phyloP scores from a whole-genome alignment of 2,888 invertebrate genomes.

The Trichopoda pennipes region DNA sequence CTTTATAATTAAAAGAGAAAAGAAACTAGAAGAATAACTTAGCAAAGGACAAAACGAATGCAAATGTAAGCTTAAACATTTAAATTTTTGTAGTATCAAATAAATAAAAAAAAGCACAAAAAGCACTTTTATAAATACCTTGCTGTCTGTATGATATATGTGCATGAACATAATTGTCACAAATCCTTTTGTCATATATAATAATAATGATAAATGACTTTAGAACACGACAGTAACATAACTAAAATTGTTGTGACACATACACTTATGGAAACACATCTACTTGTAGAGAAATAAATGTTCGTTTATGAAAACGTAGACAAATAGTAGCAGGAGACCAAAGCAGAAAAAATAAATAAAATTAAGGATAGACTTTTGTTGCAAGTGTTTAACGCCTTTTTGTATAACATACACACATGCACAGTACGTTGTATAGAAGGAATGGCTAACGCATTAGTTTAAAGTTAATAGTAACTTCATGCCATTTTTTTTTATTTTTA shows the following conservation, averaged over 20 bases:
- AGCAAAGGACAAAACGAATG: background rate
- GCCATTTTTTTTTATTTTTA: background rate
- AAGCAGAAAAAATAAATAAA: background rate
- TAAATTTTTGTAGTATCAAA: constrained; percentile 6
- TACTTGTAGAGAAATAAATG: background rate
- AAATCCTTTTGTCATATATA: constrained; percentile 65
- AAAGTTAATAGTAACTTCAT: background rate
- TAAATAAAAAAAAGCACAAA: background rate
- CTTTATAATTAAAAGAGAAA: constrained; percentile 53
- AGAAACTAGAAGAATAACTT: background rate
- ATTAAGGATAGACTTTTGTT: constrained; percentile 3
- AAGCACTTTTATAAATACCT: constrained; percentile 15
- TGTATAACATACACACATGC: background rate
- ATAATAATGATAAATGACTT: constrained; percentile 66
- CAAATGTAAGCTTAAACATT: constrained; percentile 6
- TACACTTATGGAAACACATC: constrained; percentile 9
- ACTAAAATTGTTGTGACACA: constrained; percentile 50
- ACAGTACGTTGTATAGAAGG: background rate
- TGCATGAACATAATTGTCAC: constrained; percentile 59
- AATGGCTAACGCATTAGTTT: constrained; percentile 30
- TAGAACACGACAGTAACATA: constrained; percentile 46
- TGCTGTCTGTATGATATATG: constrained; percentile 13
- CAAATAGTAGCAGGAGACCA: constrained; percentile 23
- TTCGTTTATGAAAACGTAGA: constrained; percentile 7
- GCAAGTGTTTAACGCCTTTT: constrained; percentile 28